Conservation (phyloP, 2,888 invertebrate species). For the Mythimna loreyi region DNA sequence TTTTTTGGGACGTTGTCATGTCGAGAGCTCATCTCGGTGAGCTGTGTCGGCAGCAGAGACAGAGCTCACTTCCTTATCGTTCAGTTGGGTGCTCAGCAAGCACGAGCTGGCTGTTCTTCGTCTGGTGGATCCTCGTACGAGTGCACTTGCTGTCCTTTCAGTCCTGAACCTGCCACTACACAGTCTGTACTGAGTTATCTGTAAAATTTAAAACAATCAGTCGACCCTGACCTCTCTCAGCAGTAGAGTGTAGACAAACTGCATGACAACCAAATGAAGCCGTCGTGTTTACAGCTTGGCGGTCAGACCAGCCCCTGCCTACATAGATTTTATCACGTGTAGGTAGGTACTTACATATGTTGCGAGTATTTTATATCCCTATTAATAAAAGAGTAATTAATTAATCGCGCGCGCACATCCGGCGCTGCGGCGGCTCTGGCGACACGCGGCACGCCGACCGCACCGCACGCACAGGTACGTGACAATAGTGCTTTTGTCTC, state of each 20-base stretch:
- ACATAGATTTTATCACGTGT: constrained; percentile 13
- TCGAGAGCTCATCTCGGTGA: neutral
- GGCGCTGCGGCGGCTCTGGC: neutral
- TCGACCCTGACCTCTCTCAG: neutral
- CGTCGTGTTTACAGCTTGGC: neutral
- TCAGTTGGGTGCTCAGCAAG: neutral
- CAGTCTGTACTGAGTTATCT: neutral
- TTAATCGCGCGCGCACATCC: constrained; percentile 8
- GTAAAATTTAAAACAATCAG: too few species aligned
- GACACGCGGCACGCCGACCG: neutral
- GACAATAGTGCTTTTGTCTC: neutral
- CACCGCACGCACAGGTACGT: neutral
- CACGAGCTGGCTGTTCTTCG: neutral
- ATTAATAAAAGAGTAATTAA: constrained; percentile 26
- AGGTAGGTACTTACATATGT: neutral
- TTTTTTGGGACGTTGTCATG: constrained; percentile 26
- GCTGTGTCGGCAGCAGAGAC: neutral
- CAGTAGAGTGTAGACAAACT: neutral
- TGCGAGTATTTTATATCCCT: constrained; percentile 15
- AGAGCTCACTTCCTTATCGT: too few species aligned
- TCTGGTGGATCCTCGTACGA: neutral
- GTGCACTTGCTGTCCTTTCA: neutral
- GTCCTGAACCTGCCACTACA: neutral
- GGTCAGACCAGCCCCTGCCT: neutral
- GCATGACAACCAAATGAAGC: too few species aligned